Evolutionary conservation across 2,888 invertebrate genomes (phyloP).

Genomic region (Phorcus lineatus): DNA sequence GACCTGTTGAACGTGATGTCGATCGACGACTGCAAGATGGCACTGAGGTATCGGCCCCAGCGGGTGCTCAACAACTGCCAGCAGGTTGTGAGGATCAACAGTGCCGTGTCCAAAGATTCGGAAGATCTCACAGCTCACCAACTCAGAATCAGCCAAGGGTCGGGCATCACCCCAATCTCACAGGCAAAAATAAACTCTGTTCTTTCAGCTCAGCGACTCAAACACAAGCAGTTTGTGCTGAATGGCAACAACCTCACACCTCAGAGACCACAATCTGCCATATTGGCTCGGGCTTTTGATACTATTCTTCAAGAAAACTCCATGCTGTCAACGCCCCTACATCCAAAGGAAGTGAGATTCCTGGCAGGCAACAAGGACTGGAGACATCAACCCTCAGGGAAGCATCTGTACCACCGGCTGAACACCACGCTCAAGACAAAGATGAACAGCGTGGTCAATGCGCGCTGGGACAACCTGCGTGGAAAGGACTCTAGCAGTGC

Average conservation of each 20-base stretch:
- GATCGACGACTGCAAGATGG: slow-evolving; percentile 64
- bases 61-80: slow-evolving; percentile 25
- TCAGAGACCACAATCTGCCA: slow-evolving; percentile 28
- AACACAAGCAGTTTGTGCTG: background rate
- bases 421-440: slow-evolving; percentile 34
- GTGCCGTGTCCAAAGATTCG: background rate
- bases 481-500: background rate
- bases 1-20: slow-evolving; percentile 59
- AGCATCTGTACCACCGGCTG: slow-evolving; percentile 26
- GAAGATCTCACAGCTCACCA: background rate
- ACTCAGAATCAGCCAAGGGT: slow-evolving; percentile 4
- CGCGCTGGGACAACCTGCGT: slow-evolving; percentile 4
- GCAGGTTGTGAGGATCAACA: background rate
- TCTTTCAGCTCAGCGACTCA: slow-evolving; percentile 1
- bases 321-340: slow-evolving; percentile 48
- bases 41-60: slow-evolving; percentile 46
- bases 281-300: slow-evolving; percentile 54
- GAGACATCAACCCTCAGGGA: background rate
- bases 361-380: background rate
- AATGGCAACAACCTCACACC: slow-evolving; percentile 2
- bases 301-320: slow-evolving; percentile 53
- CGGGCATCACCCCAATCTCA: background rate
- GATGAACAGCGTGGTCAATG: slow-evolving; percentile 30
- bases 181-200: background rate
- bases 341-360: slow-evolving; percentile 11